phyloP scores from a whole-genome alignment of 1,140 invertebrate genomes.

The Brachionus paranguensis region DNA sequence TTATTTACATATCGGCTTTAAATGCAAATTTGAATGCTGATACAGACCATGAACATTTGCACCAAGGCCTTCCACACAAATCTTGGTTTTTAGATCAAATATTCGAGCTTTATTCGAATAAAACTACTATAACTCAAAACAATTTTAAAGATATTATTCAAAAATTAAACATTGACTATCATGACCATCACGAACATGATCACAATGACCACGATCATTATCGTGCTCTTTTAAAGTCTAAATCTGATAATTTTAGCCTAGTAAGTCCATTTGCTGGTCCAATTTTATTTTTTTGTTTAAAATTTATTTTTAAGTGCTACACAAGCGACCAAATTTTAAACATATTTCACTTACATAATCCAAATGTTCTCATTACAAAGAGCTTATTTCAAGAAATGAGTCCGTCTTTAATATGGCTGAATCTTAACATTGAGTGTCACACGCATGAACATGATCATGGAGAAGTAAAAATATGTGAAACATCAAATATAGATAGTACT shows the following conservation, averaged over 20 bases:
- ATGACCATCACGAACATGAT: not conserved
- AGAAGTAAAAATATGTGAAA: not conserved
- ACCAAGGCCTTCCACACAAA: not conserved
- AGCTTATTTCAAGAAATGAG: not conserved
- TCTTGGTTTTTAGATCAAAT: not conserved
- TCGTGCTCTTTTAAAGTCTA: not conserved
- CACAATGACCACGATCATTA: not conserved
- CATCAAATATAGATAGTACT: not conserved
- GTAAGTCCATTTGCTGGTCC: not conserved
- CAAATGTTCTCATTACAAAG: not conserved
- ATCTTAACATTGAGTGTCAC: not conserved
- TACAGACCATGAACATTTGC: not conserved
- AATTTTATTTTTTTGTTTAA: not conserved
- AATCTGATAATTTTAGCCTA: not conserved
- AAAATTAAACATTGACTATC: not conserved
- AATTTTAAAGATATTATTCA: not conserved
- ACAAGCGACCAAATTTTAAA: not conserved
- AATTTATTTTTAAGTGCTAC: not conserved
- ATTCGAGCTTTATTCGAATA: not conserved
- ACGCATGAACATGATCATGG: conserved; percentile 6
- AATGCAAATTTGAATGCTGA: not conserved
- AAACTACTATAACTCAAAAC: not conserved
- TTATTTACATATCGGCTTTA: not conserved
- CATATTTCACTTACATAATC: not conserved
- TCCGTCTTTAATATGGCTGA: not conserved